These are phyloP conservation scores for Archips xylosteana DNA, from an alignment of 2,888 invertebrate species.

Conservation along the genomic window DNA sequence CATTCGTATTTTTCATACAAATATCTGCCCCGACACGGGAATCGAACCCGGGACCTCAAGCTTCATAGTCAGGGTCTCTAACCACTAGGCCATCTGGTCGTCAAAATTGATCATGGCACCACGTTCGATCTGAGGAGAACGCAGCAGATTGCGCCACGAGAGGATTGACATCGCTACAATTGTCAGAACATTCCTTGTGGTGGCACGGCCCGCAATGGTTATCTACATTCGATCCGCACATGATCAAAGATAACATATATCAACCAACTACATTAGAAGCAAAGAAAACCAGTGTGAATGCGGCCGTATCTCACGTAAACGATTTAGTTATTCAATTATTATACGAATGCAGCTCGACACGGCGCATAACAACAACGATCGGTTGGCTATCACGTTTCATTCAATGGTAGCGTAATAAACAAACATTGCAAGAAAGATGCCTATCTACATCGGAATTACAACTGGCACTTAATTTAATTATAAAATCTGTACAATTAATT, in stretches of 20 bases:
- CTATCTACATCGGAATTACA: background rate
- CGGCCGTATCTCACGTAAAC: background rate
- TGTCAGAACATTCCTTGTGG: conserved; percentile 31
- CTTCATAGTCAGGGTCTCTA: too few relatives aligned
- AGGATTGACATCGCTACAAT: conserved; percentile 15
- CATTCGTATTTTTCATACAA: too few relatives aligned
- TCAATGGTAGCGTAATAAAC: background rate
- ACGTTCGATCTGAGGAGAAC: conserved; percentile 43
- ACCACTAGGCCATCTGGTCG: too few relatives aligned
- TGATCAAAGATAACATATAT: background rate
- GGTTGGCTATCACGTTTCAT: conserved; percentile 1
- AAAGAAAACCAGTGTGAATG: background rate
- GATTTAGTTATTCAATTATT: background rate
- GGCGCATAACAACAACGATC: conserved; percentile 10
- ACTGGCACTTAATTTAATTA: background rate
- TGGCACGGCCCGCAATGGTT: conserved; percentile 41
- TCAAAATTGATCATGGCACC: too few relatives aligned
- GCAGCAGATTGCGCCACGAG: conserved; percentile 44
- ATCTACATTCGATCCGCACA: background rate
- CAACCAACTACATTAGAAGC: background rate
- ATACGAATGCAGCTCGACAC: conserved; percentile 23
- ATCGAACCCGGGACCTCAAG: too few relatives aligned
- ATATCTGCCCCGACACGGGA: too few relatives aligned
- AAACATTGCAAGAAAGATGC: background rate
- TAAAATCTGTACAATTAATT: background rate